A percentile compares a stretch with the other conserved stretches of the same genome.
Conservation (phyloP, 1,140 invertebrate species). For the Branchinecta lindahli region DNA sequence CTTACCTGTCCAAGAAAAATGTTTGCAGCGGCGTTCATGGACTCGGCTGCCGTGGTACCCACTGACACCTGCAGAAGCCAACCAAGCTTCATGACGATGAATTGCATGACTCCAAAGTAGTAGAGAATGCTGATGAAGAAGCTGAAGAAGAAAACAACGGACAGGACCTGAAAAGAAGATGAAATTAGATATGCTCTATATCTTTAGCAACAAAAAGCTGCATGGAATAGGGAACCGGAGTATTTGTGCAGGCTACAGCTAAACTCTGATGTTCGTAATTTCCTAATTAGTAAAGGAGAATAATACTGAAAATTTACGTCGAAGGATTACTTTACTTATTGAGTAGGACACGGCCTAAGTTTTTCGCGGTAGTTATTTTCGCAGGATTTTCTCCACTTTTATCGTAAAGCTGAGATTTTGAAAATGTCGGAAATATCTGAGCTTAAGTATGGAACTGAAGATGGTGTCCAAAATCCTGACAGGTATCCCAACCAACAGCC, state of each 20-base stretch:
- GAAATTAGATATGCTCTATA: not conserved
- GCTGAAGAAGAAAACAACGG: conserved; percentile 80
- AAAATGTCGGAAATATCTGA: too few relatives aligned
- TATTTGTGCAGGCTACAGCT: not conserved
- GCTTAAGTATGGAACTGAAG: too few relatives aligned
- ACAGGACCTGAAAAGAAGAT: conserved; percentile 43
- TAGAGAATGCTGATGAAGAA: conserved; percentile 73
- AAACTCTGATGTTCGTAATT: not conserved
- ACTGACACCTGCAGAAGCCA: conserved; percentile 49
- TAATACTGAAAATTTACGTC: too few relatives aligned
- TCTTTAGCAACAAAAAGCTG: not conserved
- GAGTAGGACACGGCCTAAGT: too few relatives aligned
- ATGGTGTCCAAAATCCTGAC: too few relatives aligned
- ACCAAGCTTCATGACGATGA: conserved; percentile 65
- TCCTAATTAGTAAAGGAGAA: too few relatives aligned
- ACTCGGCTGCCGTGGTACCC: conserved; percentile 79
- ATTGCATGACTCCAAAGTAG: conserved; percentile 73
- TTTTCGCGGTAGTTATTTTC: too few relatives aligned
- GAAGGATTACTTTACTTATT: too few relatives aligned
- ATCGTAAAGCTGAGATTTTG: too few relatives aligned
- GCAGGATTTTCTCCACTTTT: too few relatives aligned
- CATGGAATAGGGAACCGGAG: not conserved
- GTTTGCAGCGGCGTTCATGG: conserved; percentile 72
- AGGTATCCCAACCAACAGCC: too few relatives aligned
- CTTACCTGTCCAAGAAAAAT: conserved; percentile 73